Percentiles rank a stretch among this genome's conserved stretches.
Conservation (phyloP, 2,888 invertebrate genomes). For the Caenorhabditis plicata region DNA sequence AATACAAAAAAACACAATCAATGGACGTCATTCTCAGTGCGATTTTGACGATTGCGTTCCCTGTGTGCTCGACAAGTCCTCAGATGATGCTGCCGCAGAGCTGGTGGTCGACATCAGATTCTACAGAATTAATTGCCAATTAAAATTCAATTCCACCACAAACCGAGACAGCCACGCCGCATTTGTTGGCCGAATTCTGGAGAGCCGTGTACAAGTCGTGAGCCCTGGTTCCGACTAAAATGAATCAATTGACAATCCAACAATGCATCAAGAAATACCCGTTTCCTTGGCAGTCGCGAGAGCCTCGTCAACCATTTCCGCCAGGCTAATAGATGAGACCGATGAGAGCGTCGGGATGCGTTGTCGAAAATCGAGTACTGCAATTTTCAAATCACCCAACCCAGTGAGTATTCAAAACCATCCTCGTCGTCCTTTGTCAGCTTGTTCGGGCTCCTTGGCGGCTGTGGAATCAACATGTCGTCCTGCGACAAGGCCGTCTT, state of each 20-base stretch:
- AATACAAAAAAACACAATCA: no score
- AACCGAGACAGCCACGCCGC: slow-evolving; percentile 9
- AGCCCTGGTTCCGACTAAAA: slow-evolving; percentile 5
- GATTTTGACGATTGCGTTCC: slow-evolving; percentile 6
- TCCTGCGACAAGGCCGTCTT: slow-evolving; percentile 7
- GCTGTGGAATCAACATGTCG: not conserved
- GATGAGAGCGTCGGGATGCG: no score
- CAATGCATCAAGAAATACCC: not conserved
- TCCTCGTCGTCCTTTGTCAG: no score
- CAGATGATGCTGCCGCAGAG: slow-evolving; percentile 12
- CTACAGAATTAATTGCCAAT: slow-evolving; percentile 1
- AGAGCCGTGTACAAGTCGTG: slow-evolving; percentile 4
- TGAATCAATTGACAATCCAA: not conserved
- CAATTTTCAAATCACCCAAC: no score
- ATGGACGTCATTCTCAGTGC: no score
- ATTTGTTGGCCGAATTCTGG: slow-evolving; percentile 12
- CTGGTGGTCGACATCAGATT: slow-evolving; percentile 16
- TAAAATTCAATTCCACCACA: not conserved
- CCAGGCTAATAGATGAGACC: slow-evolving; percentile 6
- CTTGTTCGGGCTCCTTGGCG: no score
- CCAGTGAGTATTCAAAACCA: no score
- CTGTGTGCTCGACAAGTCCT: slow-evolving; percentile 12
- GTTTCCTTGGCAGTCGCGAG: slow-evolving; percentile 17
- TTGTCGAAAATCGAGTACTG: no score
- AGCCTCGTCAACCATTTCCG: slow-evolving; percentile 10